Base-by-base conservation (phyloP, 2,797 vertebrate genomes). In the Rhinatrema bivittatum region DNA sequence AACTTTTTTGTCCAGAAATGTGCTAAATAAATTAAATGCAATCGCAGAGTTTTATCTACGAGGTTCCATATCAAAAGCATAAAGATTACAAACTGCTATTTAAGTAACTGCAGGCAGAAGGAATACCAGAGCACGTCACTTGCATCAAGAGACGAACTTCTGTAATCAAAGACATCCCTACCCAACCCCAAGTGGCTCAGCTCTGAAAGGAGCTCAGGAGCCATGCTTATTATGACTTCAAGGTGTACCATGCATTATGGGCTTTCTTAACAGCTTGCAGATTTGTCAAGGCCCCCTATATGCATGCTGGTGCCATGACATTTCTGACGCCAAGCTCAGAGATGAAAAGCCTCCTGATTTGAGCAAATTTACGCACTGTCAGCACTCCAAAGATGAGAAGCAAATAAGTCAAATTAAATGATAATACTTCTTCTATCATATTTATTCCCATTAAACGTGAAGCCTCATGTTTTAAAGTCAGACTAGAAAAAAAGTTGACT, bases 281-380 rank as follows among this genome's bases (percentile, higher is more conserved):
- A 32, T 38, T 37, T 59, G 53, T 20, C 7, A 56, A 32, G 18
- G 45, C 55, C 50, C 62, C 62, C 51, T 55, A 65, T 18, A 60
- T 50, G 46, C 62, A 27, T 22, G 43, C 23, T 15, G 23, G 16
- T 30, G 31, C 32, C 36, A 52, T 8, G 48, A 52, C 12, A 65
- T 45, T 32, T 30, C 23, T 51, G 27, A 50, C 45, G 40, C 17
- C 42, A 50, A 51, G 33, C 19, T 20, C 28, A 29, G 44, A 68
- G 62, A 62, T 53, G 34, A 70, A 73, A 58, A 25, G 29, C 23
- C 17, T 39, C 32, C 20, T 46, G 32, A 44, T 58, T 52, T 29
- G 42, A 45, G n/a, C 25, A 36, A 47, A 31, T 59, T 72, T 62
- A 60, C 53, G 49, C 36, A 56, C 28, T 37, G 51, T 56, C 27